Conservation (phyloP, 2,113 vertebrate species). For the Gila orcuttii region DNA sequence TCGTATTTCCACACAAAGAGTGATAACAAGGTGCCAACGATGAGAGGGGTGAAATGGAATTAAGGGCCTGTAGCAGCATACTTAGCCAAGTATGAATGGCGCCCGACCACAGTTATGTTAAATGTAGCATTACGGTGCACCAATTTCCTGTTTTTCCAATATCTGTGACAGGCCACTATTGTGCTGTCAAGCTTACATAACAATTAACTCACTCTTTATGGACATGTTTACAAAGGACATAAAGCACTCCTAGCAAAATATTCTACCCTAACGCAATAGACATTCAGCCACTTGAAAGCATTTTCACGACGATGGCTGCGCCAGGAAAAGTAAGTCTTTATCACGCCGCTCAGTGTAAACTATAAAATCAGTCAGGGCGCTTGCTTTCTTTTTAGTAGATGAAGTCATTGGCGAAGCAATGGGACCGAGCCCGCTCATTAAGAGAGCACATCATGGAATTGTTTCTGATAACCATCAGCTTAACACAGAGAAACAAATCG, state of each 20-base stretch:
- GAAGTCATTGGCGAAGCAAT: constrained; percentile 42
- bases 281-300: constrained; percentile 17
- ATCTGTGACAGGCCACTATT: constrained; percentile 43
- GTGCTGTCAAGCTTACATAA: constrained; percentile 24
- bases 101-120: constrained; percentile 34
- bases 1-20: background rate
- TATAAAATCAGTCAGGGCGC: constrained; percentile 1
- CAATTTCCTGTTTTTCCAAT: constrained; percentile 16
- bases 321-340: constrained; percentile 21
- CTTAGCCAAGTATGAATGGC: constrained; percentile 12
- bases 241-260: constrained; percentile 20
- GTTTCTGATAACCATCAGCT: constrained; percentile 48
- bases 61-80: background rate
- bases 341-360: background rate
- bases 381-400: constrained; percentile 37
- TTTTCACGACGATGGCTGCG: constrained; percentile 2
- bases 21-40: background rate
- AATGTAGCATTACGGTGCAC: constrained; percentile 17
- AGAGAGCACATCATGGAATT: constrained; percentile 50
- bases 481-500: constrained; percentile 49
- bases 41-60: constrained; percentile 4
- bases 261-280: constrained; percentile 28
- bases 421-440: constrained; percentile 42
- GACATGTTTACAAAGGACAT: constrained; percentile 45
- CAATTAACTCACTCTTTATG: constrained; percentile 45